Evolutionary conservation across 2,797 vertebrate species (phyloP).

Genomic region (Sebastes hubbsi): DNA sequence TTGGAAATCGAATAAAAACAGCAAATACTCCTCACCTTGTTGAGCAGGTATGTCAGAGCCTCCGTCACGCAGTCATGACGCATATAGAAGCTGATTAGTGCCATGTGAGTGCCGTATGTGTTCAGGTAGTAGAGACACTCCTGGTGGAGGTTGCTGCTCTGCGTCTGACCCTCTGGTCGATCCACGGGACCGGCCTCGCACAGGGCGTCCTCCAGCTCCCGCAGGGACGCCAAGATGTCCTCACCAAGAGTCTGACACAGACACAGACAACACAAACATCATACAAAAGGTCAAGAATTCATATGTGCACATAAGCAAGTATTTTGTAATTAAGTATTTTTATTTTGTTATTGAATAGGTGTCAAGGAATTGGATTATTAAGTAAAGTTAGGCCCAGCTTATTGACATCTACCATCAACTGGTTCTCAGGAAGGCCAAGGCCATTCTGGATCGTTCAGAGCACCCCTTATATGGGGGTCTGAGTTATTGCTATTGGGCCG

Average conservation of each 20-base stretch:
- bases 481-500: too few species aligned
- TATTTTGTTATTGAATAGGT: not conserved
- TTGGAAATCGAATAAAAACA: not conserved
- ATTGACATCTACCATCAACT: too few species aligned
- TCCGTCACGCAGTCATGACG: slow-evolving; percentile 90
- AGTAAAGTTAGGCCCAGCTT: too few species aligned
- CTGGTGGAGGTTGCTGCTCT: slow-evolving; percentile 85
- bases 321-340: not conserved
- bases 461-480: too few species aligned
- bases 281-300: not conserved
- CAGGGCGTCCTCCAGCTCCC: slow-evolving; percentile 87
- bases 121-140: slow-evolving; percentile 96
- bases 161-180: slow-evolving; percentile 82
- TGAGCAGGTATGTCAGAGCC: slow-evolving; percentile 89
- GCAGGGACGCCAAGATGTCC: slow-evolving; percentile 90
- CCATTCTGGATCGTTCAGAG: too few species aligned
- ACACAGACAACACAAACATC: not conserved
- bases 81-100: slow-evolving; percentile 93
- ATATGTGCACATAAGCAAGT: not conserved
- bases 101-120: slow-evolving; percentile 91
- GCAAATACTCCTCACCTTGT: slow-evolving; percentile 81
- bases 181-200: slow-evolving; percentile 81
- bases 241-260: slow-evolving; percentile 79
- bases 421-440: too few species aligned
- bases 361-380: not conserved